These are phyloP conservation scores for Frankliniella intonsa DNA, from an alignment of 2,888 invertebrate genomes.

Conservation along the genomic window DNA sequence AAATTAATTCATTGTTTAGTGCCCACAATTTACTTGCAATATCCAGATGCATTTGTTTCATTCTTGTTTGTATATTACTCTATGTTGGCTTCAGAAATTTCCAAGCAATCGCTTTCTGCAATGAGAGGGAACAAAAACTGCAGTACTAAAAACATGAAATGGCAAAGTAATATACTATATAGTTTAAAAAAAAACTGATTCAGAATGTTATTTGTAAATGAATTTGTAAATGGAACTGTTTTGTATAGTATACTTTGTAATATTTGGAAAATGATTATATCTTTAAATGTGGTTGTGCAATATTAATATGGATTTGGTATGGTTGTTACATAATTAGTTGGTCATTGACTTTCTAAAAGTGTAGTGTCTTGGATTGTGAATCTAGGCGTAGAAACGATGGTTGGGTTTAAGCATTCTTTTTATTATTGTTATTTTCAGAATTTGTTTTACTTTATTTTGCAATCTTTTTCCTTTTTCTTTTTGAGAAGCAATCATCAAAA, in stretches of 20 bases:
- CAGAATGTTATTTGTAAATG: no score
- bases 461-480: no score
- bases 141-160: no score
- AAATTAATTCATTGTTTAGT: neutral
- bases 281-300: slow-evolving; percentile 25
- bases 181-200: no score
- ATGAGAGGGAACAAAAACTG: no score
- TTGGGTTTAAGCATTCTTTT: neutral
- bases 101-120: neutral
- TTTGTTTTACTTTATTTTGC: neutral
- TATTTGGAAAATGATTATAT: neutral
- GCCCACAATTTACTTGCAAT: neutral
- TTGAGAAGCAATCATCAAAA: no score
- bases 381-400: neutral
- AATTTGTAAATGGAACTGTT: neutral
- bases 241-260: slow-evolving; percentile 20
- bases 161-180: no score
- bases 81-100: neutral
- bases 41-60: slow-evolving; percentile 11
- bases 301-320: neutral
- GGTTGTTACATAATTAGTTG: neutral
- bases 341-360: neutral
- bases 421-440: neutral
- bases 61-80: neutral
- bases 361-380: neutral